phyloP scores from a whole-genome alignment of 2,888 invertebrate genomes.

The Palloptera scutellata region DNA sequence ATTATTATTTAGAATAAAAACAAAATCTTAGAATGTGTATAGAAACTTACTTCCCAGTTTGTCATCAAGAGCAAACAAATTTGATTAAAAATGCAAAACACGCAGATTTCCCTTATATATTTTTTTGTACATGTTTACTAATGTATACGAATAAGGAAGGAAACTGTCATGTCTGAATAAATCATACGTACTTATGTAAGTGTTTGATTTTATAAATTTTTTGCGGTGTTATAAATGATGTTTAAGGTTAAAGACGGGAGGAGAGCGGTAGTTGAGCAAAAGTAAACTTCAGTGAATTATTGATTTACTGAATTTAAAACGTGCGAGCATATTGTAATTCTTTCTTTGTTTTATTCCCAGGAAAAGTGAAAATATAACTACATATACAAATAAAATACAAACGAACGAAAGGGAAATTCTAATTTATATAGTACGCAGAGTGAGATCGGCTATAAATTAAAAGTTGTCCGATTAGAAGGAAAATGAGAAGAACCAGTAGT shows the following conservation, averaged over 20 bases:
- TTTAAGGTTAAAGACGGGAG: too few relatives aligned
- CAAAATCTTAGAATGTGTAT: constrained; percentile 32
- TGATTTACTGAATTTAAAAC: too few relatives aligned
- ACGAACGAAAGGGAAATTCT: not conserved
- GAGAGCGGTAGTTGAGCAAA: too few relatives aligned
- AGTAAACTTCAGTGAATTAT: too few relatives aligned
- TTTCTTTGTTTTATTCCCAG: not conserved
- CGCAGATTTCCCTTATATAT: constrained; percentile 15
- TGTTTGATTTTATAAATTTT: too few relatives aligned
- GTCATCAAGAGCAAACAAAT: constrained; percentile 34
- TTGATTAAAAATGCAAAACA: constrained; percentile 35
- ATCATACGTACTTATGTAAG: too few relatives aligned
- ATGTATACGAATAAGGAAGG: too few relatives aligned
- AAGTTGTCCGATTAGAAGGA: not conserved
- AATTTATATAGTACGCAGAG: not conserved
- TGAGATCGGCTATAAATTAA: too few relatives aligned
- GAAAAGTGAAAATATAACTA: not conserved
- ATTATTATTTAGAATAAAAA: constrained; percentile 29
- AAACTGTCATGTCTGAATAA: too few relatives aligned
- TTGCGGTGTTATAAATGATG: too few relatives aligned
- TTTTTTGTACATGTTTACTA: too few relatives aligned
- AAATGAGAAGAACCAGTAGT: constrained; percentile 35
- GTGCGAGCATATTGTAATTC: not conserved
- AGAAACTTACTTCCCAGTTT: constrained; percentile 48
- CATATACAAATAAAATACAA: not conserved